A percentile compares a stretch with the other conserved stretches of the same genome.
Conservation (phyloP, 1,140 invertebrate genomes). For the Asbolus verrucosus region DNA sequence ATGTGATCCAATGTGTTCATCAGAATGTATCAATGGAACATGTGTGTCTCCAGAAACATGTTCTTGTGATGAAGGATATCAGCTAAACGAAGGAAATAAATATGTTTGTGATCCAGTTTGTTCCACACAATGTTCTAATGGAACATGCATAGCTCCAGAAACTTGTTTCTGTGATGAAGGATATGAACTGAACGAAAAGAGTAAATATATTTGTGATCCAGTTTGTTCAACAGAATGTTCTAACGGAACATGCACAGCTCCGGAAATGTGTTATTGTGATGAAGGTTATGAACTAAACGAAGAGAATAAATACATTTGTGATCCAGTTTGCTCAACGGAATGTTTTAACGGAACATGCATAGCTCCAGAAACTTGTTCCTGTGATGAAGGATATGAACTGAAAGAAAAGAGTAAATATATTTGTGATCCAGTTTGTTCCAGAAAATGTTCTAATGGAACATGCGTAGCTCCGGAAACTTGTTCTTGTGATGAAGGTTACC, state of each 20-base stretch:
- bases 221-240: too few species aligned
- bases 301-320: too few species aligned
- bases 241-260: slow-evolving; percentile 19
- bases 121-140: neutral
- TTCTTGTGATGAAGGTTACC: too few species aligned
- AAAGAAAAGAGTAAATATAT: too few species aligned
- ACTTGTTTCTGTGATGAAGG: too few species aligned
- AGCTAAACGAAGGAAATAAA: too few species aligned
- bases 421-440: too few species aligned
- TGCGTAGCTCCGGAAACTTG: neutral
- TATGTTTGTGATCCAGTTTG: too few species aligned
- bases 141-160: too few species aligned
- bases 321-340: neutral
- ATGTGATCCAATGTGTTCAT: slow-evolving; percentile 62
- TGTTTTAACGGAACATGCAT: slow-evolving; percentile 53
- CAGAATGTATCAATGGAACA: slow-evolving; percentile 37
- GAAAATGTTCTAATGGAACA: neutral
- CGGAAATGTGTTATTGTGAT: neutral
- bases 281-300: too few species aligned
- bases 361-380: slow-evolving; percentile 59
- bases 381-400: slow-evolving; percentile 41
- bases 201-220: too few species aligned
- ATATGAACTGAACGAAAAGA: too few species aligned
- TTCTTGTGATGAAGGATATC: slow-evolving; percentile 46
- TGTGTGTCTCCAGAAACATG: slow-evolving; percentile 67